Evolutionary conservation across 2,888 invertebrate species (phyloP), one percentile per base, ranked within the genome.

Genomic region (Stenotaenia linearis): DNA sequence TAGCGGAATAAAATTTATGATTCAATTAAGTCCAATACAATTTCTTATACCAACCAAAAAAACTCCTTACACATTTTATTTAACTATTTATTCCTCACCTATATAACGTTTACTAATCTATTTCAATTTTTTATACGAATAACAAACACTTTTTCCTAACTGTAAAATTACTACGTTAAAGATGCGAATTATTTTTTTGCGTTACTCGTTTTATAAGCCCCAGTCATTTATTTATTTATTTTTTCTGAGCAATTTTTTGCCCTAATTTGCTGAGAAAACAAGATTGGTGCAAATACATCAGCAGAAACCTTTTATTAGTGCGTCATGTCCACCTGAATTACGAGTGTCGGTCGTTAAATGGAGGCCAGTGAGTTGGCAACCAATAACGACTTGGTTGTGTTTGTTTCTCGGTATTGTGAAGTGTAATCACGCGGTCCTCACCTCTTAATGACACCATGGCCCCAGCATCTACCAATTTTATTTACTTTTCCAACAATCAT

Each of bases 201-300:
- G 0, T 10, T 0, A 2, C 56, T 56, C 56, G 21, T 56, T 56
- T 56, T 56, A 56, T 9, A 56, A 56, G 23, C 56, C 23, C 21
- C 10, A 21, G 56, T 18, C 23, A 56, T 56, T 56, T 56, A 56
- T 56, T 56, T 56, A 56, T 40, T 40, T 40, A 40, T 40, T 56
- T 56, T 56, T 56, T 56, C 18, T 21, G 56, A 18, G 18, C 56
- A 23, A 23, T 56, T 56, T 23, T 23, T 56, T 56, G 23, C 18
- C 56, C 56, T 56, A 56, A 56, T 56, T 56, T 56, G 23, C 56
- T 18, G 56, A 56, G 56, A 23, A 56, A 56, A 56, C 56, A 56
- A 56, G 56, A 56, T 56, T 56, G 56, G 56, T 56, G 56, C 56
- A 56, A 56, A 56, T 56, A 56, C 56, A 56, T 56, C 56, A 56